A percentile compares a stretch with the other conserved stretches of the same genome.
Conservation (phyloP, 1,140 invertebrate genomes). For the Cardiocondyla obscurior region DNA sequence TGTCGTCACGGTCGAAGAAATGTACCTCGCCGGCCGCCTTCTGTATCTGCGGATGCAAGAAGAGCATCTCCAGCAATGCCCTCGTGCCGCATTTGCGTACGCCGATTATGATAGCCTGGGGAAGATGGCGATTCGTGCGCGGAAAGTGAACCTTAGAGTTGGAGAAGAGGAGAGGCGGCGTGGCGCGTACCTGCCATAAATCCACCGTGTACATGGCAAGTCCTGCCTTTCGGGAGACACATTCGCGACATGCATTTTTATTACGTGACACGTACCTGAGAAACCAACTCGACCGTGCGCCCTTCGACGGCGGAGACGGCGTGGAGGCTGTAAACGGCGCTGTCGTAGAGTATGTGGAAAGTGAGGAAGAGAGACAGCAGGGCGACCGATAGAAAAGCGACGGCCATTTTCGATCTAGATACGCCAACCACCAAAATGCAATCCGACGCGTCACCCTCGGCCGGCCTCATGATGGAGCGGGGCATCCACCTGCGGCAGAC, state of each 20-base stretch:
- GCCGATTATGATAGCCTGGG: conserved; percentile 95
- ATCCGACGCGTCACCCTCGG: conserved; percentile 90
- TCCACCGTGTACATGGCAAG: not conserved
- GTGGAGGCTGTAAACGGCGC: conserved; percentile 91
- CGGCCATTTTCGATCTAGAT: conserved; percentile 91
- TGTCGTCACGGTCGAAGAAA: conserved; percentile 96
- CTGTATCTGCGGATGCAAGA: conserved; percentile 95
- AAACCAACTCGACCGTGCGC: conserved; percentile 69
- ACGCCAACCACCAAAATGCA: conserved; percentile 91
- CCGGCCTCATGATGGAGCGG: conserved; percentile 89
- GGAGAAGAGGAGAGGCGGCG: conserved; percentile 79
- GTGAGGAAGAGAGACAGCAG: conserved; percentile 91
- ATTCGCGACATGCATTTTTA: not conserved
- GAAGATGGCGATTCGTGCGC: conserved; percentile 83
- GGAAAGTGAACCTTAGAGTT: conserved; percentile 79
- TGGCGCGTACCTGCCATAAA: conserved; percentile 75
- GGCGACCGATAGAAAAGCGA: conserved; percentile 90
- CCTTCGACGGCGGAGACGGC: conserved; percentile 81
- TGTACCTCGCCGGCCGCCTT: conserved; percentile 97
- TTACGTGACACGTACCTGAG: conserved; percentile 63
- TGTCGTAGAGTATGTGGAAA: conserved; percentile 92
- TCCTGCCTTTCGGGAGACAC: conserved; percentile 72
- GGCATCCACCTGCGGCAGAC: conserved; percentile 88
- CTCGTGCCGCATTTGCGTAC: conserved; percentile 97
- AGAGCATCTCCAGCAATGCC: conserved; percentile 96